A percentile compares a stretch with the other conserved stretches of the same genome.
These are phyloP conservation scores for Esox lucius DNA, from an alignment of 2,797 vertebrate genomes.

Conservation along the genomic window DNA sequence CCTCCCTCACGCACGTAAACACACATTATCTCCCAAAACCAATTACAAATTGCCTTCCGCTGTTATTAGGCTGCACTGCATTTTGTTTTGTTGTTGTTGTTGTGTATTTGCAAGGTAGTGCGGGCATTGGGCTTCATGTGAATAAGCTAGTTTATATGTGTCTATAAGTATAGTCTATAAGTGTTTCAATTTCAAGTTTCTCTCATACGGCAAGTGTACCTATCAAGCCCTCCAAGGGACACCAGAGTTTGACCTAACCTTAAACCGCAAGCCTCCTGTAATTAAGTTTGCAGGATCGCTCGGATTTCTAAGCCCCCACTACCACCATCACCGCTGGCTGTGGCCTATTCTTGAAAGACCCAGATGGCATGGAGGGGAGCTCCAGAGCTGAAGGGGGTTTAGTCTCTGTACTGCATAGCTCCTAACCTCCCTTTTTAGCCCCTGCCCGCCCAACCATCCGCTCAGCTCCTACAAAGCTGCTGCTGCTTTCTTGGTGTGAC, in stretches of 20 bases:
- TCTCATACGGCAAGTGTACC: too few relatives aligned
- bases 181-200: too few relatives aligned
- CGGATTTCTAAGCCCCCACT: not conserved
- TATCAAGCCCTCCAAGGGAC: too few relatives aligned
- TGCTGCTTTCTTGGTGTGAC: not conserved
- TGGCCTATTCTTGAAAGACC: slow-evolving; percentile 17
- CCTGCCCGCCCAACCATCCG: too few relatives aligned
- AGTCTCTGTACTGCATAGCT: not conserved
- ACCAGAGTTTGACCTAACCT: too few relatives aligned
- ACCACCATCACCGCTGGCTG: not conserved
- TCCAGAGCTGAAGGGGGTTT: slow-evolving; percentile 11
- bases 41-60: not conserved
- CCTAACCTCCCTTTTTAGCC: not conserved
- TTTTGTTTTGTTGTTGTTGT: too few relatives aligned
- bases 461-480: not conserved
- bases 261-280: slow-evolving; percentile 20
- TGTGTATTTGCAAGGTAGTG: too few relatives aligned
- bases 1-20: not conserved
- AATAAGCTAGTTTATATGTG: too few relatives aligned
- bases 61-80: too few relatives aligned
- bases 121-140: too few relatives aligned
- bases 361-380: slow-evolving; percentile 20
- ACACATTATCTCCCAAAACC: slow-evolving; percentile 10
- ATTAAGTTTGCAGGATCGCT: slow-evolving; percentile 37
- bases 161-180: too few relatives aligned